phyloP scores from a whole-genome alignment of 1,140 invertebrate species.

The Sipha flava region DNA sequence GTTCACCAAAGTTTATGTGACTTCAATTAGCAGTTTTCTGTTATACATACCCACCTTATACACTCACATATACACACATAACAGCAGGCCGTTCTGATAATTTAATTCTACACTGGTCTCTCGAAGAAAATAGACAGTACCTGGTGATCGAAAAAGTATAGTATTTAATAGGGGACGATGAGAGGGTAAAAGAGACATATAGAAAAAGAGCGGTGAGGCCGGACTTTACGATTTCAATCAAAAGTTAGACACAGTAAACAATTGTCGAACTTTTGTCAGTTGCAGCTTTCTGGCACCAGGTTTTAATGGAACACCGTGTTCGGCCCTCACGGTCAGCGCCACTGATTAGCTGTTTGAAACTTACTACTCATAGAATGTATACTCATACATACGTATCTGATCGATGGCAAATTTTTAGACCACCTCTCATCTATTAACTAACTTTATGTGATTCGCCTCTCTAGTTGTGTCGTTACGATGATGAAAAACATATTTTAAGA shows the following conservation, averaged over 20 bases:
- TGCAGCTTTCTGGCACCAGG: not conserved
- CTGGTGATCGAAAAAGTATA: too few relatives aligned
- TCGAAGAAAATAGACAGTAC: too few relatives aligned
- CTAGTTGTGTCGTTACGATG: too few relatives aligned
- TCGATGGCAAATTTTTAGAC: not conserved
- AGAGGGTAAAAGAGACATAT: not conserved
- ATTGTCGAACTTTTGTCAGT: not conserved
- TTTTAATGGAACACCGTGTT: not conserved
- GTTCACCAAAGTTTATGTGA: not conserved
- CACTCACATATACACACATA: not conserved
- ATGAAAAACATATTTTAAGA: too few relatives aligned
- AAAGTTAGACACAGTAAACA: conserved; percentile 13
- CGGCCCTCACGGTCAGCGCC: not conserved
- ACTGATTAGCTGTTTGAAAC: not conserved
- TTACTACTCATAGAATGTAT: too few relatives aligned
- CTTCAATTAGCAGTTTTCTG: not conserved
- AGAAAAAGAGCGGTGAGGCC: not conserved
- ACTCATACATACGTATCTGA: too few relatives aligned
- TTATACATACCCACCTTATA: too few relatives aligned
- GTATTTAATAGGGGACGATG: too few relatives aligned
- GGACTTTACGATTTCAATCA: conserved; percentile 15
- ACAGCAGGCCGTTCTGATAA: not conserved
- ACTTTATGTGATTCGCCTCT: not conserved
- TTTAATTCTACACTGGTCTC: not conserved
- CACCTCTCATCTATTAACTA: not conserved